Evolutionary conservation across 2,113 vertebrate species (phyloP).

Genomic region (Calidris pygmaea): DNA sequence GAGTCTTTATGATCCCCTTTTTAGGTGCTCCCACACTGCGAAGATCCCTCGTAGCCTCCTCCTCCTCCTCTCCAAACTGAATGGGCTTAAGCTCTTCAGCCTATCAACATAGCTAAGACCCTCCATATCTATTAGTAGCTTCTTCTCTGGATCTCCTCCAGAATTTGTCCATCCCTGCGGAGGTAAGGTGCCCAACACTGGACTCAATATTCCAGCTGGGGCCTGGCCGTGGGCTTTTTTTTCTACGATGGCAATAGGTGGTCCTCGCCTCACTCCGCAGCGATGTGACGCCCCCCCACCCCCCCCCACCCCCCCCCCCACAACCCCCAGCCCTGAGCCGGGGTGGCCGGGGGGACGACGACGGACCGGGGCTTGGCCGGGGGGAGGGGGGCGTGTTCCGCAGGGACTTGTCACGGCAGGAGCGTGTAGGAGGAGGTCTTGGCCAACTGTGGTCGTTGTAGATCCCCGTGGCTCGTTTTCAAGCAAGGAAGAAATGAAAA

Average conservation of each 20-base stretch:
- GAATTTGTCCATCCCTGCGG: constrained; percentile 64
- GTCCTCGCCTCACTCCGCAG: constrained; percentile 50
- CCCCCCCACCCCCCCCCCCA: too few species aligned
- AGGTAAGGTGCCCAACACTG: constrained; percentile 66
- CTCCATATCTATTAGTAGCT: constrained; percentile 65
- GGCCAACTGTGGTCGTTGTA: not conserved
- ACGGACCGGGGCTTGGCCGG: too few species aligned
- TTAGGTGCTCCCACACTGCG: constrained; percentile 60
- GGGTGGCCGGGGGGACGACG: not conserved
- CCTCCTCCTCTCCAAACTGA: constrained; percentile 64
- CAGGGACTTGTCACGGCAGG: not conserved
- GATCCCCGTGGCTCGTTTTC: not conserved
- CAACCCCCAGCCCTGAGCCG: not conserved
- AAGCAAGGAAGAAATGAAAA: not conserved
- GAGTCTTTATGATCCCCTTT: constrained; percentile 66
- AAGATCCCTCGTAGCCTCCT: constrained; percentile 68
- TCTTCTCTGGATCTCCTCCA: constrained; percentile 66
- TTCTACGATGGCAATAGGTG: constrained; percentile 21
- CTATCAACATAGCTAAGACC: constrained; percentile 65
- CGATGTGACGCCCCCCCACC: not conserved
- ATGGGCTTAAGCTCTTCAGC: constrained; percentile 67
- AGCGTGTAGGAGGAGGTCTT: not conserved
- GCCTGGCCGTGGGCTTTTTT: constrained; percentile 30
- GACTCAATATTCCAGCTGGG: constrained; percentile 48
- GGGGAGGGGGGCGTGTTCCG: too few species aligned